Percentiles rank a stretch among this genome's conserved stretches.
phyloP scores from a whole-genome alignment of 64 coral and sea anemone species.

The Pocillopora verrucosa region DNA sequence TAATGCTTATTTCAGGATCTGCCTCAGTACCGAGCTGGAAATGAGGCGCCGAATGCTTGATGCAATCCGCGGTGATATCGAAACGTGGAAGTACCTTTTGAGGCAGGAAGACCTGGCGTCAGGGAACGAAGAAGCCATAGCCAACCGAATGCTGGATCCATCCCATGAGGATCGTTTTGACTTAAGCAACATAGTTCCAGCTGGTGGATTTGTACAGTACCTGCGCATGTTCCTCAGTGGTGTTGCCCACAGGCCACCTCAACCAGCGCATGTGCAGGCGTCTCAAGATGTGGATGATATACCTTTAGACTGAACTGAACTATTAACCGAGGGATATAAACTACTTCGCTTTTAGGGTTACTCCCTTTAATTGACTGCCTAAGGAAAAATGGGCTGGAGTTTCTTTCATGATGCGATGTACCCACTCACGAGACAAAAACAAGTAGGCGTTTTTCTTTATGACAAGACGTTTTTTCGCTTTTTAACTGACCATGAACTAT shows the following conservation, averaged over 20 bases:
- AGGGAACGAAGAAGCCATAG: constrained; percentile 23
- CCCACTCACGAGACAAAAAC: too few species aligned
- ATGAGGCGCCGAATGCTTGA: constrained; percentile 26
- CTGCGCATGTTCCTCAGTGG: neutral
- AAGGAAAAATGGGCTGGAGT: too few species aligned
- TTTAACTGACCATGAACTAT: too few species aligned
- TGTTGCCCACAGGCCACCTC: too few species aligned
- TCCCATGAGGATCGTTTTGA: neutral
- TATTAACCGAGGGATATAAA: too few species aligned
- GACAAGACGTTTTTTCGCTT: too few species aligned
- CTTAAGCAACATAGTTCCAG: neutral
- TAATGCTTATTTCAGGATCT: neutral
- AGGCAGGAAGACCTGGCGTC: constrained; percentile 25
- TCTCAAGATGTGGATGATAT: too few species aligned
- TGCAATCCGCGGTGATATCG: neutral
- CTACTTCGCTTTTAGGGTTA: too few species aligned
- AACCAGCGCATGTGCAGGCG: neutral
- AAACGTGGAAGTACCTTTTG: constrained; percentile 13
- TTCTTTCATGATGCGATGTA: too few species aligned
- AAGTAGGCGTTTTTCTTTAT: too few species aligned
- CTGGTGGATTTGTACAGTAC: neutral
- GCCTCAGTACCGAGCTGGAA: neutral
- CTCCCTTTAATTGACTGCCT: too few species aligned
- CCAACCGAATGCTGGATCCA: constrained; percentile 11
- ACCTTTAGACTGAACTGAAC: too few species aligned